Conservation (phyloP, 2,113 vertebrate genomes). For the Xiphorhynchus elegans region DNA sequence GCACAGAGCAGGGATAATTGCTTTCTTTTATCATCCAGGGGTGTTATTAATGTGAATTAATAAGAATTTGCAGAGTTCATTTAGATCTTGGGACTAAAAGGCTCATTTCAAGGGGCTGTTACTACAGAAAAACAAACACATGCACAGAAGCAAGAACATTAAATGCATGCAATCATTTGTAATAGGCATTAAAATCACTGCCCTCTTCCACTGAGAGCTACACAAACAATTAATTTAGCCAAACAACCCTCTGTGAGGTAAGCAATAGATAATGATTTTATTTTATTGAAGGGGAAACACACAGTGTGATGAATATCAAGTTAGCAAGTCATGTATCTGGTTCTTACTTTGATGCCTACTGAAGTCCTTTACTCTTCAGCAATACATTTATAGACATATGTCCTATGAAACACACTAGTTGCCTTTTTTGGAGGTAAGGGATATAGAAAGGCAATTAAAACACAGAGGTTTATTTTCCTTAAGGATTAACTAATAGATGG, state of each 20-base stretch:
- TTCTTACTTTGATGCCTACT: background rate
- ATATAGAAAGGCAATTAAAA: background rate
- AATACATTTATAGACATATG: background rate
- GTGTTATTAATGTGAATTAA: background rate
- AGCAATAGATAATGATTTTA: background rate
- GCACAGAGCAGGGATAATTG: background rate
- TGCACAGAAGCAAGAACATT: background rate
- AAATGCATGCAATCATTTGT: background rate
- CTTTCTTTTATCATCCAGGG: background rate
- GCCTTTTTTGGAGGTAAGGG: background rate
- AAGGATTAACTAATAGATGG: background rate
- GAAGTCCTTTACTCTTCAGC: background rate
- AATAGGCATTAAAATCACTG: background rate
- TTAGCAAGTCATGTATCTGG: background rate
- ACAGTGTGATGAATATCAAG: background rate
- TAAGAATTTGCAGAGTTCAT: background rate
- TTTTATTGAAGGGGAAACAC: background rate
- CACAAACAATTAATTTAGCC: background rate
- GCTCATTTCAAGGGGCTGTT: background rate
- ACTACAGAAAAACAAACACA: background rate
- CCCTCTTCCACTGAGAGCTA: background rate
- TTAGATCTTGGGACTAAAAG: conserved; percentile 7
- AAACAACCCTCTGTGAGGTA: background rate
- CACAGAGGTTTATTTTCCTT: background rate
- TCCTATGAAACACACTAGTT: background rate